phyloP scores from a whole-genome alignment of 2,888 invertebrate genomes.

The Cheilosia soror region DNA sequence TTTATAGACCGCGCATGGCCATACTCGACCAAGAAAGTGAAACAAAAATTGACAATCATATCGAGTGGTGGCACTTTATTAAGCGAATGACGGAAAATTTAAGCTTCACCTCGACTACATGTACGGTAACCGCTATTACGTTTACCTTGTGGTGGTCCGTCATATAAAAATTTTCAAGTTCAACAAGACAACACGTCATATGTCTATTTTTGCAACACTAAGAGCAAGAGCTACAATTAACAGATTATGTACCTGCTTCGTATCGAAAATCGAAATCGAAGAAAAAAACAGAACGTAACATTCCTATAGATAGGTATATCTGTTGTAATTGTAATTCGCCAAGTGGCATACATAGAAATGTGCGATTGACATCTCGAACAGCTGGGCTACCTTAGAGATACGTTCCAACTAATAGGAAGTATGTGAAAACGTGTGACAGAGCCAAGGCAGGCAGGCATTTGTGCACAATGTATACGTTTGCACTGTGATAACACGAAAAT shows the following conservation, averaged over 20 bases:
- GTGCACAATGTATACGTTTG: not conserved
- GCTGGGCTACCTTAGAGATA: slow-evolving; percentile 31
- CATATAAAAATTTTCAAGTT: slow-evolving; percentile 46
- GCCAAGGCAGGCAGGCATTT: not conserved
- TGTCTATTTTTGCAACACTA: slow-evolving; percentile 28
- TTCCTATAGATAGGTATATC: no score
- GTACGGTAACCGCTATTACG: not conserved
- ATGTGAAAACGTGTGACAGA: slow-evolving; percentile 14
- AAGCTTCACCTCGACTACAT: not conserved
- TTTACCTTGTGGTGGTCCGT: slow-evolving; percentile 37
- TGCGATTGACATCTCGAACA: slow-evolving; percentile 19
- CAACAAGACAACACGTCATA: slow-evolving; percentile 58
- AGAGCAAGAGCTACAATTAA: slow-evolving; percentile 6
- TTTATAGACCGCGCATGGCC: slow-evolving; percentile 24
- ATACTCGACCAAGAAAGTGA: slow-evolving; percentile 2
- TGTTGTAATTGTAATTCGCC: no score
- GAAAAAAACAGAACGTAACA: not conserved
- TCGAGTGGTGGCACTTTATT: slow-evolving; percentile 14
- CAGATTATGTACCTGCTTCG: not conserved
- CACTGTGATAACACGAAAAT: slow-evolving; percentile 1
- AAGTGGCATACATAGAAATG: no score
- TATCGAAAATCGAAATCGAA: slow-evolving; percentile 31
- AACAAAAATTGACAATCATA: slow-evolving; percentile 3
- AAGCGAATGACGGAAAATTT: slow-evolving; percentile 1
- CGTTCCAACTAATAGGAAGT: slow-evolving; percentile 6